phyloP scores from a whole-genome alignment of 2,888 invertebrate genomes.

The Leptinotarsa haldemani region DNA sequence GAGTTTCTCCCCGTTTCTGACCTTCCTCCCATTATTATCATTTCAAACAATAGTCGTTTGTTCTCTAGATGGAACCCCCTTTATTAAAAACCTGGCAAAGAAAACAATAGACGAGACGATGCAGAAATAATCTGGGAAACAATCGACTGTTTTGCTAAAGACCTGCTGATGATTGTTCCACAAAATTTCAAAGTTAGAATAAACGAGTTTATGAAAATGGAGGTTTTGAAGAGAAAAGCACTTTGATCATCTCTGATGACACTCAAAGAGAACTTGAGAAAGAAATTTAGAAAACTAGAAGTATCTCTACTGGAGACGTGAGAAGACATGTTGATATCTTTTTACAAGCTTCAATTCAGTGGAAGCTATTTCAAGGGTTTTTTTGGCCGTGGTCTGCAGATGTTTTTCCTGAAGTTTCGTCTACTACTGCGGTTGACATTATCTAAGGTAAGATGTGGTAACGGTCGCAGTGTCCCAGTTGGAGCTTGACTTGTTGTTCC shows the following conservation, averaged over 20 bases:
- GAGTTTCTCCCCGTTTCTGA: background rate
- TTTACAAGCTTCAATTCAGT: no score
- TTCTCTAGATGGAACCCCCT: conserved; percentile 1
- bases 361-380: no score
- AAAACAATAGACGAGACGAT: conserved; percentile 42
- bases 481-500: no score
- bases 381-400: no score
- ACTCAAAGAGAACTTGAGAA: background rate
- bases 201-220: conserved; percentile 9
- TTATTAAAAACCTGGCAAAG: conserved; percentile 26
- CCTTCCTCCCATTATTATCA: background rate
- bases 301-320: no score
- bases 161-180: conserved; percentile 13
- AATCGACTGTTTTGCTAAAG: conserved; percentile 27
- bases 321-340: no score
- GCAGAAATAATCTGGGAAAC: conserved; percentile 42
- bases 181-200: conserved; percentile 4
- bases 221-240: background rate
- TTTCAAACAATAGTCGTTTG: background rate
- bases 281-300: background rate
- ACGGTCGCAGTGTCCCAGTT: no score
- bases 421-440: no score
- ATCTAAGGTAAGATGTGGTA: no score
- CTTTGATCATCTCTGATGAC: background rate
- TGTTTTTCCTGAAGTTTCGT: no score